Evolutionary conservation across 2,113 vertebrate species (phyloP).

Genomic region (Oxyura jamaicensis): DNA sequence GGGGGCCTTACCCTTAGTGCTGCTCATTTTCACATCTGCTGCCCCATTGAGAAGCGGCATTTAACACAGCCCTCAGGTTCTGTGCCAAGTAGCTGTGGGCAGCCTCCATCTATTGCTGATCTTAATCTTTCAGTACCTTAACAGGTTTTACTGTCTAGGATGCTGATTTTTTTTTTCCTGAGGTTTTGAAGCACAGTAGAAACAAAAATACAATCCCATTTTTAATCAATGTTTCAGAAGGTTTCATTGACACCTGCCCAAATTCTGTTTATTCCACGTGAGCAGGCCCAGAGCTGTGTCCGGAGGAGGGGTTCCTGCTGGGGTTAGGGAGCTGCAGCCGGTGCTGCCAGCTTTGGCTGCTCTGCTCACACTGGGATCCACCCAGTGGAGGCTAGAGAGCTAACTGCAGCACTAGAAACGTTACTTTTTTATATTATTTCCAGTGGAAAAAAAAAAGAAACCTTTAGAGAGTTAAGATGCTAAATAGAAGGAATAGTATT

Average conservation of each 20-base stretch:
- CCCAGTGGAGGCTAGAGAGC: too few relatives aligned
- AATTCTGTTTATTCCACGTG: not conserved
- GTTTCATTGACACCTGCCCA: not conserved
- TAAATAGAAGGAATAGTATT: not conserved
- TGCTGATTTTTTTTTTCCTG: not conserved
- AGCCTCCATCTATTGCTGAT: not conserved
- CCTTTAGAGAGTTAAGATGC: not conserved
- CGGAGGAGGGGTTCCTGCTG: not conserved
- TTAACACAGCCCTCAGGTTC: not conserved
- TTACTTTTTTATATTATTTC: not conserved
- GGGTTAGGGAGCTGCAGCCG: not conserved
- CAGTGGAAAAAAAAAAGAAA: not conserved
- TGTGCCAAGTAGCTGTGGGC: constrained; percentile 23
- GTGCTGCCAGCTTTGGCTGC: not conserved
- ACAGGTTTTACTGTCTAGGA: not conserved
- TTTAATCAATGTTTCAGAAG: not conserved
- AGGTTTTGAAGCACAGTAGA: not conserved
- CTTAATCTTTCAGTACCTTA: constrained; percentile 15
- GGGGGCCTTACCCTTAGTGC: not conserved
- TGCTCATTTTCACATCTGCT: not conserved
- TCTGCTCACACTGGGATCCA: not conserved
- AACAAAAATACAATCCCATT: not conserved
- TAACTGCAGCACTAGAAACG: not conserved
- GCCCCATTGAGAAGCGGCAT: not conserved
- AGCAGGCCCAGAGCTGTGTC: not conserved